phyloP scores from a whole-genome alignment of 2,113 vertebrate genomes.

The Pardalotus punctatus region DNA sequence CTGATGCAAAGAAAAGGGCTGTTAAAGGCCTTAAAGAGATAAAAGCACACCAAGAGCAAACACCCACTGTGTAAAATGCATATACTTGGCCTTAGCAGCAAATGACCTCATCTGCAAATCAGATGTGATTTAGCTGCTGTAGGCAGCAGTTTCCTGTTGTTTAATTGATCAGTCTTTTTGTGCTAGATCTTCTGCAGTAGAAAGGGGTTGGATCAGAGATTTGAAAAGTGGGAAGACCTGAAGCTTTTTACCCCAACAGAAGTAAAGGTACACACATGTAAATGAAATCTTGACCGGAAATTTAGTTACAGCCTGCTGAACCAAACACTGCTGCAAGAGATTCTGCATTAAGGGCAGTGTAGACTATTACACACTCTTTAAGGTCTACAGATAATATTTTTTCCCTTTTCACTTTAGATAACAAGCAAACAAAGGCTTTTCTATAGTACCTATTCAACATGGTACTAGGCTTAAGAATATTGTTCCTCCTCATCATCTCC shows the following conservation, averaged over 20 bases:
- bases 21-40: neutral
- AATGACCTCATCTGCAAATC: neutral
- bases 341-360: neutral
- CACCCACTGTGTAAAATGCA: neutral
- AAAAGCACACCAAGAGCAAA: neutral
- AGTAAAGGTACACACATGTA: neutral
- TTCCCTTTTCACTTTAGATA: neutral
- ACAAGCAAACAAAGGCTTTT: neutral
- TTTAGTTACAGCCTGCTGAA: neutral
- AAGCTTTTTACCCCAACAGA: neutral
- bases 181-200: neutral
- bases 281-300: neutral
- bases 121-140: neutral
- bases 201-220: neutral
- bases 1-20: neutral
- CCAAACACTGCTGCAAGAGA: neutral
- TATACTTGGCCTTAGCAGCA: neutral
- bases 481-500: neutral
- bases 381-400: neutral
- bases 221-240: neutral
- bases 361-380: neutral
- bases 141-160: neutral
- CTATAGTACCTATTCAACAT: neutral
- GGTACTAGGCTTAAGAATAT: neutral
- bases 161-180: neutral